Evolutionary conservation across 2,888 invertebrate genomes (phyloP).

Genomic region (Arctia plantaginis): DNA sequence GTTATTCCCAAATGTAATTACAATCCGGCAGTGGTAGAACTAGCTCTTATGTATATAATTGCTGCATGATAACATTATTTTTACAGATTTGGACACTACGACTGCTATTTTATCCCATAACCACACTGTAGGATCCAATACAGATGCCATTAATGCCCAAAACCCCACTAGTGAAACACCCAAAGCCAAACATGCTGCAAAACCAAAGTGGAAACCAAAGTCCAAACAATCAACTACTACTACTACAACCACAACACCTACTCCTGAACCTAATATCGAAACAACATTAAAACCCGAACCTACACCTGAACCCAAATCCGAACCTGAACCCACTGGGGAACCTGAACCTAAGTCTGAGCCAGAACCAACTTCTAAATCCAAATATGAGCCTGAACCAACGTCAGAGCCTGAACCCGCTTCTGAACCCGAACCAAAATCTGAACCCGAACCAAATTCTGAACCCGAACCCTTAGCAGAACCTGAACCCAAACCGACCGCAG

Average conservation of each 20-base stretch:
- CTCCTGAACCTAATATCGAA: conserved; percentile 65
- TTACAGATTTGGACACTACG: conserved; percentile 82
- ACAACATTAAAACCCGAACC: conserved; percentile 46
- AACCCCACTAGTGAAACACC: conserved; percentile 26
- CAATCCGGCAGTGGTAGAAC: conserved; percentile 39
- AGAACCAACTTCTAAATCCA: conserved; percentile 41
- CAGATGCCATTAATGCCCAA: conserved; percentile 48
- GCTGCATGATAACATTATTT: conserved; percentile 80
- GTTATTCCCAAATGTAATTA: neutral
- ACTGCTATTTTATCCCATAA: conserved; percentile 62
- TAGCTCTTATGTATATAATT: conserved; percentile 66
- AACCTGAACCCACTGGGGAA: conserved; percentile 56
- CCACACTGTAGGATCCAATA: conserved; percentile 53
- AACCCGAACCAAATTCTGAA: conserved; percentile 59
- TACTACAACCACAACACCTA: conserved; percentile 65
- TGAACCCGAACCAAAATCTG: conserved; percentile 56
- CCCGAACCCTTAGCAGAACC: conserved; percentile 36
- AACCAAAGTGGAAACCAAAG: conserved; percentile 67
- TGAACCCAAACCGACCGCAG: conserved; percentile 32
- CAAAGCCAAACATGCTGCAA: conserved; percentile 50
- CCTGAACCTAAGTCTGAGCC: conserved; percentile 52
- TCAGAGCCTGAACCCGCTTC: conserved; percentile 51
- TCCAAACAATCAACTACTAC: conserved; percentile 61
- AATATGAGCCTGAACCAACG: conserved; percentile 47
- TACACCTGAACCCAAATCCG: conserved; percentile 53